Evolutionary conservation across 2,888 invertebrate species (phyloP).

Genomic region (Leptogaster cylindrica): DNA sequence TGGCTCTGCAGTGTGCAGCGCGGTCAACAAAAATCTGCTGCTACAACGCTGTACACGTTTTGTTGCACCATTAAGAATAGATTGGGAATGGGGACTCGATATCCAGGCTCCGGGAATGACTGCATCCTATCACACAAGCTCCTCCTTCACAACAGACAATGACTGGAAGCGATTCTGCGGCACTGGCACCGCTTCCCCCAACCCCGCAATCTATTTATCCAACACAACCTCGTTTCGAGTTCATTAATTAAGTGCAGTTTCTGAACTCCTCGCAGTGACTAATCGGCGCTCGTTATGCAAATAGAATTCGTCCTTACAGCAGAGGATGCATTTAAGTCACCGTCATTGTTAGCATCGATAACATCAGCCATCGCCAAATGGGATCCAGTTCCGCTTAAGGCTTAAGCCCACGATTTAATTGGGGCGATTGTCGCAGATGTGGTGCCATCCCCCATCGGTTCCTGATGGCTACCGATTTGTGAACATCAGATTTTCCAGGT

Average conservation of each 20-base stretch:
- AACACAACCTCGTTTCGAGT: constrained; percentile 26
- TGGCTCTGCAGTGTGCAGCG: background rate
- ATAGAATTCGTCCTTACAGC: constrained; percentile 9
- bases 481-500: too few species aligned
- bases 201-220: constrained; percentile 1
- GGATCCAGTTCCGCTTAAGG: background rate
- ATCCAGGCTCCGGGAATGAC: constrained; percentile 7
- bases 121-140: constrained; percentile 12
- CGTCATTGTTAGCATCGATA: constrained; percentile 7
- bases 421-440: too few species aligned
- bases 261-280: constrained; percentile 20
- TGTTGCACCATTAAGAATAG: background rate
- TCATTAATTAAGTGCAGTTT: constrained; percentile 31
- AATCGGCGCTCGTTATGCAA: constrained; percentile 2
- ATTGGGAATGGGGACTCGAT: background rate
- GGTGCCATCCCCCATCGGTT: too few species aligned
- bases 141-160: constrained; percentile 16
- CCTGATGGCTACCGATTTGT: too few species aligned
- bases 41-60: background rate
- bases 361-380: background rate
- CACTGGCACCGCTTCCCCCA: too few species aligned
- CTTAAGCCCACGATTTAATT: constrained; percentile 14
- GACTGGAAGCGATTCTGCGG: background rate
- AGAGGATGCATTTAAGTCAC: background rate
- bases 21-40: constrained; percentile 8